phyloP scores from a whole-genome alignment of 2,113 vertebrate genomes.

The Seriola quinqueradiata region DNA sequence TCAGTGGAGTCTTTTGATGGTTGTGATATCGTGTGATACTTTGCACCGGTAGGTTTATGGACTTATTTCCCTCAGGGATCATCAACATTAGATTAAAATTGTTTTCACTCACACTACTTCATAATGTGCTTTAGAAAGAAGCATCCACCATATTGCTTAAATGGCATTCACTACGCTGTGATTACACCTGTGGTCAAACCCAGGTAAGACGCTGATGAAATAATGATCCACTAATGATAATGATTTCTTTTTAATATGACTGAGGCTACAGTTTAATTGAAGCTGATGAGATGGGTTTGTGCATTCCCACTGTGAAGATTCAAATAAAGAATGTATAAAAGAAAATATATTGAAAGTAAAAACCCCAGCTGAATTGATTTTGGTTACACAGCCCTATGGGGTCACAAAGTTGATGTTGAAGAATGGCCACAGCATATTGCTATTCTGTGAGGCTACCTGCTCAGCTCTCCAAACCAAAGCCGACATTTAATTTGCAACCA shows the following conservation, averaged over 20 bases:
- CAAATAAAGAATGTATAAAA: neutral
- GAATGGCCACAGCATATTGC: constrained; percentile 42
- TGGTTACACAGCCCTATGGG: constrained; percentile 12
- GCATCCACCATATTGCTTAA: neutral
- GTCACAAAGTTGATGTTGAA: constrained; percentile 16
- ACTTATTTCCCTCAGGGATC: neutral
- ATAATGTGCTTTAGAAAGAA: neutral
- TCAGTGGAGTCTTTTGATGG: neutral
- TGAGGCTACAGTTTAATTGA: constrained; percentile 18
- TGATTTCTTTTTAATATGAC: constrained; percentile 23
- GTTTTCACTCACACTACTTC: neutral
- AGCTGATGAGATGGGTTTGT: constrained; percentile 11
- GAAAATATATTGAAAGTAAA: constrained; percentile 1
- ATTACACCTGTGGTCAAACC: constrained; percentile 14
- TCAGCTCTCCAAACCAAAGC: constrained; percentile 62
- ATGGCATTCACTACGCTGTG: neutral
- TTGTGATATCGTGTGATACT: constrained; percentile 6
- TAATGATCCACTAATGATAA: constrained; percentile 21
- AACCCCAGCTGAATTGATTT: constrained; percentile 23
- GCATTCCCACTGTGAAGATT: neutral
- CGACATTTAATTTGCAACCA: constrained; percentile 81
- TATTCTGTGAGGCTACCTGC: constrained; percentile 60
- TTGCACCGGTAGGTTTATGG: neutral
- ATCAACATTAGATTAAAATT: constrained; percentile 12
- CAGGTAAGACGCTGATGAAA: neutral